phyloP scores from a whole-genome alignment of 2,797 vertebrate genomes.

The Cuculus canorus region DNA sequence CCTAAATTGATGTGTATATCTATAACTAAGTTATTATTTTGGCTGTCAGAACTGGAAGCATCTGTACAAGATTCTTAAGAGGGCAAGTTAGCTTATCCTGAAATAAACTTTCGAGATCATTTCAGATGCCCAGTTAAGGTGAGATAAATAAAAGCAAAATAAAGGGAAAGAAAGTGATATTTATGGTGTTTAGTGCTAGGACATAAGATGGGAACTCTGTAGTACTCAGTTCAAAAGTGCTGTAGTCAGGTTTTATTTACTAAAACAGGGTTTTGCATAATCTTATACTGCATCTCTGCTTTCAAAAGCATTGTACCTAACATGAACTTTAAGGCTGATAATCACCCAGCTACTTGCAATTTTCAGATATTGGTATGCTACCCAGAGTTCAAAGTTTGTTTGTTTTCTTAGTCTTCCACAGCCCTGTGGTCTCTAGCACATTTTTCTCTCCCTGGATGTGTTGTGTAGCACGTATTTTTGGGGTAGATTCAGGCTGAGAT shows the following conservation, averaged over 20 bases:
- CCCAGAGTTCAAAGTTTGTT: background rate
- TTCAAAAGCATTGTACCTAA: background rate
- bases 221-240: background rate
- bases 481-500: background rate
- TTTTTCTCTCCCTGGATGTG: constrained; percentile 4
- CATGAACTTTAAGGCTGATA: background rate
- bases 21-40: background rate
- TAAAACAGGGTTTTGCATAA: background rate
- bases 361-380: background rate
- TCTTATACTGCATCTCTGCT: background rate
- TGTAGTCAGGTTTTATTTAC: background rate
- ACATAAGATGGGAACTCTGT: background rate
- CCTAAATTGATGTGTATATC: background rate
- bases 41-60: background rate
- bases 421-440: background rate
- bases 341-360: background rate
- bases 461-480: constrained; percentile 16
- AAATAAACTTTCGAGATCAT: background rate
- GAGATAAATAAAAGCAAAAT: background rate
- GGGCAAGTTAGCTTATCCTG: background rate
- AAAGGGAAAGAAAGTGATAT: background rate
- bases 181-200: background rate
- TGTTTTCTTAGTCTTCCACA: constrained; percentile 14
- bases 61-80: background rate
- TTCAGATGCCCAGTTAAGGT: background rate